Evolutionary conservation across 2,113 vertebrate genomes (phyloP), one percentile per base, ranked within the genome.

Genomic region (Erythrocercus mccallii): DNA sequence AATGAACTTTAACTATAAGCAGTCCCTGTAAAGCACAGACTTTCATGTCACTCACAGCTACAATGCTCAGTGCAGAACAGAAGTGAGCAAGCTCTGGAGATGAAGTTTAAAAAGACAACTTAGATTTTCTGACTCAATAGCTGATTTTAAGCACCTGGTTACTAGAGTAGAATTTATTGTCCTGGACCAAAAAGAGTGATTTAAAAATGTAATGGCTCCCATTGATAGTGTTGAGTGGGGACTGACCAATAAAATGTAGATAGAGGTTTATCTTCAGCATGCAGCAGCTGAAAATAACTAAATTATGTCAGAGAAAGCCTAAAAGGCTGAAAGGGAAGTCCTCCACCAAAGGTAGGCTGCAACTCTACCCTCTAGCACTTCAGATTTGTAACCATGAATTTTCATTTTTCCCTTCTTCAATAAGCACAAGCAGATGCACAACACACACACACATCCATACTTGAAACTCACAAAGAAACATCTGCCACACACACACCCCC

Each of bases 1-100:
- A 81, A 87, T 45, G 81, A 95, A 95, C 86, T 89, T 92, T 33
- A 91, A 81, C 38, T 44, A 38, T 45, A 83, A 69, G 45, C 33
- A 65, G 65, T 10, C 40, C 44, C 37, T 76, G 12, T 69, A 73
- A 85, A 90, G 62, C 33, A 54, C 9, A 65, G 0, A 1, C 25
- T 84, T 42, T 21, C 53, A 69, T 3, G 2, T 72, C 0, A 0
- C 58, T 76, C 57, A n/a, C 11, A 72, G 48, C 21, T 50, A 60
- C 61, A 69, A 6, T 11, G n/a, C 31, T 65, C 22, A 33, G 27
- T 1, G 2, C n/a, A 1, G 8, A 66, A 68, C 16, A 85, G 37
- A 3, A 72, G 16, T 0, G 25, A 95, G 20, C 0, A 0, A 92
- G 54, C 30, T 61, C 62, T 65, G 62, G 33, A 85, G 62, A 69